Evolutionary conservation across 2,797 vertebrate species (phyloP), one percentile per base, ranked within the genome.

Genomic region (Podarcis siculus): DNA sequence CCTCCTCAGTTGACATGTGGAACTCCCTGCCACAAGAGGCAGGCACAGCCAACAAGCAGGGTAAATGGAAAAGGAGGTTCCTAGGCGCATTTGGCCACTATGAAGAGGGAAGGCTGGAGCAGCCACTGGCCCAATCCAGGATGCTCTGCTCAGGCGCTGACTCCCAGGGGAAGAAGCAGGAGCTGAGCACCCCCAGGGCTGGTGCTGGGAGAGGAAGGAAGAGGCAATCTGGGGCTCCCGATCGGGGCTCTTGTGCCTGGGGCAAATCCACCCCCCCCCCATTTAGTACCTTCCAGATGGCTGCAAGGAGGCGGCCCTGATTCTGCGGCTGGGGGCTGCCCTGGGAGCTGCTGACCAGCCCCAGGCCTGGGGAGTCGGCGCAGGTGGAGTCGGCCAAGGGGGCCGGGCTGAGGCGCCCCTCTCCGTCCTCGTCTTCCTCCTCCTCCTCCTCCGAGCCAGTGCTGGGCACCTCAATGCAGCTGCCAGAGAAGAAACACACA

Each of bases 341-440:
- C 89, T 97, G 96, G 0, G 97, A 97, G 93, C 97, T 98, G 96
- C 95, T 97, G 94, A 98, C 97, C 89, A 96, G 89, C 42, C 95
- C 95, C 78, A 95, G 95, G 30, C 89, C 94, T 0, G 97, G 98
- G 5, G 97, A 97, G 82, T 97, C 95, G 0, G 95, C 95, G 19
- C 94, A 91, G 0, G 95, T 95, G 9, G 95, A 97, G 32, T 88
- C 73, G 7, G 90, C 89, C 83, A 90, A 1, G 10, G 75, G 66
- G 27, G 27, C 23, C 1, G 77, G 87, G 82, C 81, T 15, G 32
- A n/a, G 27, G 64, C 37, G 21, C 79, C 86, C 9, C 89, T 1
- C 83, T 73, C 67, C 82, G 85, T 13, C 87, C 21, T 91, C 92
- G 64, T 89, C 91, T 37, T 85, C 78, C 0, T 77, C 92, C 67